Evolutionary conservation across 2,888 invertebrate species (phyloP), one percentile per base, ranked within the genome.

Genomic region (Lottia gigantea): DNA sequence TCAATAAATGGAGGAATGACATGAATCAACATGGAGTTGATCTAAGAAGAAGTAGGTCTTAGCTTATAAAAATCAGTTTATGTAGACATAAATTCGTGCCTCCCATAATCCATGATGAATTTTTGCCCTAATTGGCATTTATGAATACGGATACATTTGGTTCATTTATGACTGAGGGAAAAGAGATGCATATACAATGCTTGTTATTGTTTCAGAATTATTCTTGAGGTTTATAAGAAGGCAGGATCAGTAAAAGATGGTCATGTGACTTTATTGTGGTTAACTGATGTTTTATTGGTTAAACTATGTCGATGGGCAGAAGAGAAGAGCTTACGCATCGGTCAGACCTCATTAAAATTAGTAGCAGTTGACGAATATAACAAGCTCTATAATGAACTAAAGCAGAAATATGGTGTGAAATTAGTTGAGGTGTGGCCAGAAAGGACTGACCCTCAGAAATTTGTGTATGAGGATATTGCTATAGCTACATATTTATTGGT

Each of bases 391-490:
- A 92, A 92, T 81, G 82, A 91, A 31, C 88, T 97, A 12, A 96
- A 96, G 87, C 84, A 90, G 1, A 95, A 93, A 87, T 95, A 96
- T 91, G 94, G 94, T 0, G 90, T 91, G 71, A 90, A 92, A 73
- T 91, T 95, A 86, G 92, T 94, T 14, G 91, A 93, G 90, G 80
- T 78, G n/a, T 98, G 98, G 98, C 92, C 94, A 7, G 96, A 97
- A 89, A 93, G 92, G 74, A 98, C 98, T 8, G 96, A 98, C 89
- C 96, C 98, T 19, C 89, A 92, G 65, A 99, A 98, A 89, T 97
- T 94, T 91, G 95, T 99, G 0, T 96, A 94, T 90, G 98, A 99
- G 91, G 98, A 99, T 88, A 91, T 99, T 76, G 96, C 96, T 4
- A 98, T 98, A 73, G 88, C 89, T 55, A 79, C 88, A 3, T 88